Percentiles rank a stretch among this genome's conserved stretches.
phyloP scores from a whole-genome alignment of 2,888 invertebrate species.

The Lomographa bimaculata region DNA sequence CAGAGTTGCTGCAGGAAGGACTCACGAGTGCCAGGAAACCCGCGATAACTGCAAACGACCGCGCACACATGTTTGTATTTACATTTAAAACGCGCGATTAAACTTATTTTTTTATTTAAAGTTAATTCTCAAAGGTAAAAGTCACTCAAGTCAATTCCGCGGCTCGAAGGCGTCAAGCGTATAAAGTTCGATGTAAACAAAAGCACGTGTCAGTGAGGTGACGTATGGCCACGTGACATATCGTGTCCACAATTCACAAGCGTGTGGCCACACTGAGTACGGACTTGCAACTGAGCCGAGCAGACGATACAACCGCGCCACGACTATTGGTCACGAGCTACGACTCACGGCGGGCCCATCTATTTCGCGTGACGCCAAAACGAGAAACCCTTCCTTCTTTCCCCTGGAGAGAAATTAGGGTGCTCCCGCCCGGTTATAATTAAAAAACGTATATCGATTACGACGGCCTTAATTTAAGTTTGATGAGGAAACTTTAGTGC shows the following conservation, averaged over 20 bases:
- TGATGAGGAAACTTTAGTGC: slow-evolving; percentile 34
- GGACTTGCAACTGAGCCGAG: slow-evolving; percentile 69
- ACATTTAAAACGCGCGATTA: slow-evolving; percentile 28
- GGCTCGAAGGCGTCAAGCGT: too few relatives aligned
- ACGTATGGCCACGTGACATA: slow-evolving; percentile 60
- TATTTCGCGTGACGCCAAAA: slow-evolving; percentile 79
- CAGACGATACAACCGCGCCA: slow-evolving; percentile 65
- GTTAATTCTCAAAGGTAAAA: slow-evolving; percentile 2
- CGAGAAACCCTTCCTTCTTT: slow-evolving; percentile 73
- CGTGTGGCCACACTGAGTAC: slow-evolving; percentile 77
- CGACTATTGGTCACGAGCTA: slow-evolving; percentile 77
- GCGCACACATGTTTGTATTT: slow-evolving; percentile 48
- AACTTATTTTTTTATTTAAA: too few relatives aligned
- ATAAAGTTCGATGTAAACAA: slow-evolving; percentile 33
- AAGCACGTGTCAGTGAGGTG: slow-evolving; percentile 50
- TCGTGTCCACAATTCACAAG: slow-evolving; percentile 61
- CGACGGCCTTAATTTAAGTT: slow-evolving; percentile 43
- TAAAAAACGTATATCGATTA: slow-evolving; percentile 63
- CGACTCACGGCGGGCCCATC: slow-evolving; percentile 74
- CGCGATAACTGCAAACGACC: slow-evolving; percentile 49
- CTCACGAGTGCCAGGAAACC: slow-evolving; percentile 60
- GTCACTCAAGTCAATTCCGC: too few relatives aligned
- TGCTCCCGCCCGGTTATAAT: slow-evolving; percentile 60
- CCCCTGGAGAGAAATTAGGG: slow-evolving; percentile 70
- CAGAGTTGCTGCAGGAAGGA: slow-evolving; percentile 70